A percentile compares a stretch with the other conserved stretches of the same genome.
Conservation (phyloP, 2,888 invertebrate species). For the Amphipoea oculea region DNA sequence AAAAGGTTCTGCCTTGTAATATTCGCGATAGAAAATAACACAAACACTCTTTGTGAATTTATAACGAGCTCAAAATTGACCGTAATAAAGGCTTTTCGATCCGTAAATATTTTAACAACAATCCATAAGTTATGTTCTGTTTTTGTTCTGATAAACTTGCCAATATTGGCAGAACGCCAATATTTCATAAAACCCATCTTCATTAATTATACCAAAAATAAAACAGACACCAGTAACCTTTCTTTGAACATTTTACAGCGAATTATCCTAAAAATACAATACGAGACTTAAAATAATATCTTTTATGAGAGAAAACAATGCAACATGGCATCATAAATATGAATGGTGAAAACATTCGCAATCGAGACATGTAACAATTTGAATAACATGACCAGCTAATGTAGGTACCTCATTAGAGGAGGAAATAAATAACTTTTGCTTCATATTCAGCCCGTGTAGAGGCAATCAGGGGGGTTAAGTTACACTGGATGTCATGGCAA, state of each 20-base stretch:
- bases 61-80: conserved; percentile 30
- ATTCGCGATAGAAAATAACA: conserved; percentile 29
- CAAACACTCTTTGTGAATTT: conserved; percentile 57
- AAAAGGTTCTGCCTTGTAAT: conserved; percentile 36
- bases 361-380: conserved; percentile 70
- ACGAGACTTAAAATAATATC: conserved; percentile 47
- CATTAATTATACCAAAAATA: not conserved
- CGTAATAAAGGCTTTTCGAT: conserved; percentile 11
- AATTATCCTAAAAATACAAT: conserved; percentile 51
- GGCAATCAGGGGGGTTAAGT: conserved; percentile 75
- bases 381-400: conserved; percentile 69
- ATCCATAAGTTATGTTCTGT: conserved; percentile 2
- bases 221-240: not conserved
- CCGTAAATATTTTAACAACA: conserved; percentile 34
- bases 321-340: conserved; percentile 60
- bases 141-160: conserved; percentile 17
- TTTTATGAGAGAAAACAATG: conserved; percentile 65
- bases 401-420: conserved; percentile 72
- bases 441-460: conserved; percentile 68
- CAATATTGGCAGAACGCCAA: conserved; percentile 1
- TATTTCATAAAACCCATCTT: conserved; percentile 8
- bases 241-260: conserved; percentile 7
- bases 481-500: conserved; percentile 81
- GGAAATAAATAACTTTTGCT: conserved; percentile 70
- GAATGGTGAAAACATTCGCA: conserved; percentile 71